Evolutionary conservation across 2,113 vertebrate genomes (phyloP).

Genomic region (Mastomys natalensis): DNA sequence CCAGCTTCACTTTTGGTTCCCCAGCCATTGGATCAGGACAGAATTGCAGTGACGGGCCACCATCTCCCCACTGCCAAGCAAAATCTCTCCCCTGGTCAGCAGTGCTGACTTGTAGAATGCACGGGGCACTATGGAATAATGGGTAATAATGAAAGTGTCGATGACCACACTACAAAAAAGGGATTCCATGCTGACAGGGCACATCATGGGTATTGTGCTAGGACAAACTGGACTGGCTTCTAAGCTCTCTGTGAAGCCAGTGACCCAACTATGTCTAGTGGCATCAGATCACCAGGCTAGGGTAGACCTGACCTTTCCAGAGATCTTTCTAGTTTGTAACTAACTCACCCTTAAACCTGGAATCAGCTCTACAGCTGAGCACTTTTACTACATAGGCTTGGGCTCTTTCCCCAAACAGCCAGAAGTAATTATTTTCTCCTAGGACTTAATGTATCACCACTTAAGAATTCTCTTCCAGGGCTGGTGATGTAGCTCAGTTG

Average conservation of each 20-base stretch:
- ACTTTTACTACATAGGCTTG: background rate
- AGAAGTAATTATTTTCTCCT: background rate
- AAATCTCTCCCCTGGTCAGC: constrained; percentile 61
- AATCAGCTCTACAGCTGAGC: background rate
- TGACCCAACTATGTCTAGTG: constrained; percentile 50
- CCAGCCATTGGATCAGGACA: background rate
- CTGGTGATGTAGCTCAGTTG: background rate
- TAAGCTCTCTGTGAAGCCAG: constrained; percentile 60
- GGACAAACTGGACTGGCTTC: constrained; percentile 33
- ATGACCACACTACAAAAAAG: constrained; percentile 48
- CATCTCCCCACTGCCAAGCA: background rate
- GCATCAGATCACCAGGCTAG: constrained; percentile 42
- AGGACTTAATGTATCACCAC: background rate
- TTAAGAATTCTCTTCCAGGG: background rate
- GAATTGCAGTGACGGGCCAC: background rate
- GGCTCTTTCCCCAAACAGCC: background rate
- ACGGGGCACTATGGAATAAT: background rate
- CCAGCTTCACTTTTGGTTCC: background rate
- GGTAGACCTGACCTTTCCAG: constrained; percentile 33
- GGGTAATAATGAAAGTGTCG: constrained; percentile 74
- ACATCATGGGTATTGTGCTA: constrained; percentile 56
- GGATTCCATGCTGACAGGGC: constrained; percentile 65
- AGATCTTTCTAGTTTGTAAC: constrained; percentile 38
- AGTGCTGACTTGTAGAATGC: constrained; percentile 70
- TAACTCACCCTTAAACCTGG: background rate